Evolutionary conservation across 2,888 invertebrate species (phyloP).

Genomic region (Melolontha melolontha): DNA sequence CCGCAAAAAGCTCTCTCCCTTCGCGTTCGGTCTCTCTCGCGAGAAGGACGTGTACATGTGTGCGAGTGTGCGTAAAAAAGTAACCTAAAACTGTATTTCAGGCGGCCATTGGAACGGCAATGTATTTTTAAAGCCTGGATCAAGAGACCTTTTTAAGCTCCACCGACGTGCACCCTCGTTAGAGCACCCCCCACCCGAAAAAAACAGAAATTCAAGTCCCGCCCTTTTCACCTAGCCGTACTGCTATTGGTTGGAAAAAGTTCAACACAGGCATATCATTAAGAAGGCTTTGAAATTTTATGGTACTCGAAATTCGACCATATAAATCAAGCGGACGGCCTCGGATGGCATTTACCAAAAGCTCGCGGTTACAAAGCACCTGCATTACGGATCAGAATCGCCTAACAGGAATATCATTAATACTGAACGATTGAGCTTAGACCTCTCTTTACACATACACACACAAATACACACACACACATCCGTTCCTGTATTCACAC

Average conservation of each 20-base stretch:
- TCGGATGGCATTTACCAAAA: slow-evolving; percentile 49
- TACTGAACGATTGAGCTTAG: slow-evolving; percentile 58
- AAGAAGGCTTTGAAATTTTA: slow-evolving; percentile 65
- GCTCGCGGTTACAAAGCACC: slow-evolving; percentile 48
- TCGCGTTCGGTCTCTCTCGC: slow-evolving; percentile 14
- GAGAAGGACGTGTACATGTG: slow-evolving; percentile 38
- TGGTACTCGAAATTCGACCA: slow-evolving; percentile 62
- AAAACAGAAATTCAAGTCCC: slow-evolving; percentile 58
- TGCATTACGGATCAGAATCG: slow-evolving; percentile 56
- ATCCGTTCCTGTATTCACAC: slow-evolving; percentile 11
- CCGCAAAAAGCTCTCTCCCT: slow-evolving; percentile 57
- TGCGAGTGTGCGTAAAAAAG: slow-evolving; percentile 53
- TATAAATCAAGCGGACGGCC: slow-evolving; percentile 61
- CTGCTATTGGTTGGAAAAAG: slow-evolving; percentile 65
- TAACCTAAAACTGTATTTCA: slow-evolving; percentile 63
- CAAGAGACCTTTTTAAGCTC: slow-evolving; percentile 61
- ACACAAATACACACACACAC: slow-evolving; percentile 14
- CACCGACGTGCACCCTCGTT: slow-evolving; percentile 49
- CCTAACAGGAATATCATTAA: slow-evolving; percentile 58
- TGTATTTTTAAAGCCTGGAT: slow-evolving; percentile 65
- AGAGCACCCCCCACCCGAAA: slow-evolving; percentile 58
- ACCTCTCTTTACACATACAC: slow-evolving; percentile 45
- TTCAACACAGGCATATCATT: slow-evolving; percentile 65
- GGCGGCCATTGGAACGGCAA: slow-evolving; percentile 64
- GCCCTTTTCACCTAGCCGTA: slow-evolving; percentile 57